Evolutionary conservation across 2,113 vertebrate species (phyloP), one percentile per base, ranked within the genome.

Genomic region (Pterophyllum scalare): DNA sequence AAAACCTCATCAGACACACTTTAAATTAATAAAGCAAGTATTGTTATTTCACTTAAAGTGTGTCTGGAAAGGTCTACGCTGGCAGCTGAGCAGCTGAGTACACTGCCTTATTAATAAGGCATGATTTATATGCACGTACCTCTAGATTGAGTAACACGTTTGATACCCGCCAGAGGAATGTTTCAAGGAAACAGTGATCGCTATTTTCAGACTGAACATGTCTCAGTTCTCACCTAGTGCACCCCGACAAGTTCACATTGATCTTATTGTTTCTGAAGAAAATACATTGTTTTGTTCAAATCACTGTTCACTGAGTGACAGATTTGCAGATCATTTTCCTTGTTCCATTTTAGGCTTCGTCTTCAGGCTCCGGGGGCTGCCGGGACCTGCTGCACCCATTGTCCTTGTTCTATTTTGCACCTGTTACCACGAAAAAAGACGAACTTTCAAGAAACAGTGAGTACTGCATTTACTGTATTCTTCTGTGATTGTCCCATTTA

Each of bases 401-500:
- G 77, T 96, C 97, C 60, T 93, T 99, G 62, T 97, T 99, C 90
- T 95, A 86, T 58, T 99, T 99, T 89, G 95, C 97, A 2, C 97
- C 98, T 0, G 93, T 99, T 6, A 94, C 93, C 8, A 95, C 89
- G 38, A 94, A 95, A 86, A 95, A 93, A 75, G 95, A 97, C 6
- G 91, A 96, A 0, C 96, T 96, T 52, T 84, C 95, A 3, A 79
- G 86, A 85, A 85, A 96, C 56, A 92, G 98, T 98, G 91, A 87
- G 89, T 86, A 26, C 10, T 17, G 7, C 28, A 31, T 28, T 26
- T 5, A 7, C 22, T 33, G 40, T 9, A 72, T 54, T 74, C 10
- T 26, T n/a, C 33, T 60, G 31, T 17, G 22, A 56, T 60, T 60
- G 40, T 57, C 56, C 28, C 1, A 22, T 43, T 62, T 67, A 26